phyloP scores from a whole-genome alignment of 2,797 vertebrate genomes.

The Zalophus californianus region DNA sequence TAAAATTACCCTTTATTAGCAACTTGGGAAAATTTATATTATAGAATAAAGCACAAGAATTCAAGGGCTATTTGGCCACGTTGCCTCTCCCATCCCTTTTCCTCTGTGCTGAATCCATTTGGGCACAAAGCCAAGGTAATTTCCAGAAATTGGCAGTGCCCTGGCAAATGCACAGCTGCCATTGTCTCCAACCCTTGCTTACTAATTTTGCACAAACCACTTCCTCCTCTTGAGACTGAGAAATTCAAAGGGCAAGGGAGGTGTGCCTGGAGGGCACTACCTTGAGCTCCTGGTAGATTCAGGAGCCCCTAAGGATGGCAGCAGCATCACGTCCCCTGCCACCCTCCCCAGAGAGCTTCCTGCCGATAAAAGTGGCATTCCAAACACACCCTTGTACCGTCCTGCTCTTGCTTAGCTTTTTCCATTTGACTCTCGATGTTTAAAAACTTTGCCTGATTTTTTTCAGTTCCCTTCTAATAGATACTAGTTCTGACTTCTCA shows the following conservation, averaged over 20 bases:
- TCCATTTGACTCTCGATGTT: not conserved
- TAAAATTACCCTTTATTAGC: slow-evolving; percentile 13
- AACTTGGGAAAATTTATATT: not conserved
- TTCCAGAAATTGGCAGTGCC: slow-evolving; percentile 73
- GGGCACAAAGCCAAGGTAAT: slow-evolving; percentile 71
- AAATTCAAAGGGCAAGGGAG: not conserved
- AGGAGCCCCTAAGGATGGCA: not conserved
- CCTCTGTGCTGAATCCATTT: slow-evolving; percentile 33
- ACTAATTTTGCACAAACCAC: slow-evolving; percentile 62
- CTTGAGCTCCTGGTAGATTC: too few relatives aligned
- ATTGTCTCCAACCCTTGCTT: slow-evolving; percentile 52
- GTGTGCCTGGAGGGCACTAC: not conserved
- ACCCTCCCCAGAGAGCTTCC: not conserved
- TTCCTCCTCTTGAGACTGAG: slow-evolving; percentile 56
- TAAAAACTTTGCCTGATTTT: not conserved
- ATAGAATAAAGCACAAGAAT: slow-evolving; percentile 1
- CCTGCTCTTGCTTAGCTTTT: not conserved
- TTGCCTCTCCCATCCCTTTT: not conserved
- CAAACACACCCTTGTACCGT: not conserved
- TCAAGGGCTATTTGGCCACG: not conserved
- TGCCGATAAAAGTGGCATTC: not conserved
- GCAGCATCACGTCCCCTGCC: not conserved
- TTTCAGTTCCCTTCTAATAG: not conserved
- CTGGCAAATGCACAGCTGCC: slow-evolving; percentile 67
- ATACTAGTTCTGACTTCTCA: slow-evolving; percentile 15